Conservation (phyloP, 2,888 invertebrate genomes). For the Diploptera punctata region DNA sequence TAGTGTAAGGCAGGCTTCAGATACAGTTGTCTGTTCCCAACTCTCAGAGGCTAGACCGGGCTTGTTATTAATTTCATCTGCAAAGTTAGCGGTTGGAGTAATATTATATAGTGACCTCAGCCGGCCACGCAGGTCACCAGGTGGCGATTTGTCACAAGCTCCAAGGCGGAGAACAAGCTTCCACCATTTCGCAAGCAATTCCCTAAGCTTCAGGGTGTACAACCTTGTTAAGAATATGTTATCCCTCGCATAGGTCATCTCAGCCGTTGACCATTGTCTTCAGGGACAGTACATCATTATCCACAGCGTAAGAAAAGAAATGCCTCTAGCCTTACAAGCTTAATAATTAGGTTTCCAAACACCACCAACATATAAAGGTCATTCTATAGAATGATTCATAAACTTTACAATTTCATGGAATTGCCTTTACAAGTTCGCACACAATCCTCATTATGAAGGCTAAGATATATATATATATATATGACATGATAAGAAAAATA, state of each 20-base stretch:
- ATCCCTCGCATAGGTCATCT: not conserved
- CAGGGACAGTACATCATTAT: not conserved
- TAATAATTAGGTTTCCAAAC: no score
- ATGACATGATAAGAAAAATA: no score
- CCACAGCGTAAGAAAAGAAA: not conserved
- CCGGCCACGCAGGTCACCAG: slow-evolving; percentile 54
- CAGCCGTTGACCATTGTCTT: no score
- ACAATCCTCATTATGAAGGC: no score
- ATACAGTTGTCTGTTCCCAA: no score
- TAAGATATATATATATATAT: no score
- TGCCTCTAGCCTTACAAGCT: no score
- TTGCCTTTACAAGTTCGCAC: no score
- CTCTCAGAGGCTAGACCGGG: slow-evolving; percentile 10
- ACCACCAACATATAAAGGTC: no score
- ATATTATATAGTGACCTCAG: slow-evolving; percentile 31
- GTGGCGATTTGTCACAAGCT: slow-evolving; percentile 59
- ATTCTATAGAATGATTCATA: no score
- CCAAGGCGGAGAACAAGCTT: slow-evolving; percentile 57
- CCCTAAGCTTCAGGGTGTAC: not conserved
- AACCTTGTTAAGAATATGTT: slow-evolving; percentile 3
- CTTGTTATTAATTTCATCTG: slow-evolving; percentile 37
- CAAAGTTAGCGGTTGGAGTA: slow-evolving; percentile 27
- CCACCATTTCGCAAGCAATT: slow-evolving; percentile 53
- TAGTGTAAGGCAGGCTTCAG: slow-evolving; percentile 10
- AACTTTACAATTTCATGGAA: no score